Percentiles rank a stretch among this genome's conserved stretches.
Conservation (phyloP, 2,113 vertebrate genomes). For the Apus apus region DNA sequence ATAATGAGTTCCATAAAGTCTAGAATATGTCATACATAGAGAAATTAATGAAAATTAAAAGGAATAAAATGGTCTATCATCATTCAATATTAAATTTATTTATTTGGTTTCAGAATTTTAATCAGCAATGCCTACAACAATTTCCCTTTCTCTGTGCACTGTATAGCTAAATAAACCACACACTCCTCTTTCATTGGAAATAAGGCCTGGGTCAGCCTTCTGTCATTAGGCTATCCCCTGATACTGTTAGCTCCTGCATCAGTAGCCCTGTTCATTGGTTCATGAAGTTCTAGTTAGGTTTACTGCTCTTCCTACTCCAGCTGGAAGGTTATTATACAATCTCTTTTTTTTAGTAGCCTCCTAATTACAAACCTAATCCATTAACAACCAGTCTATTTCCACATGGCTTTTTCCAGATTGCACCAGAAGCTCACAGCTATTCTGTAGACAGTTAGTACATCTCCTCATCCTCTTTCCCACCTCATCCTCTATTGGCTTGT, state of each 20-base stretch:
- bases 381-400: background rate
- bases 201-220: background rate
- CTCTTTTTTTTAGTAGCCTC: background rate
- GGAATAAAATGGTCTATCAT: background rate
- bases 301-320: background rate
- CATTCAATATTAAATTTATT: conserved; percentile 43
- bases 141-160: conserved; percentile 24
- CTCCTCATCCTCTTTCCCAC: background rate
- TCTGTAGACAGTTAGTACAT: background rate
- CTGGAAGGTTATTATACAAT: background rate
- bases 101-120: conserved; percentile 41
- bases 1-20: conserved; percentile 50
- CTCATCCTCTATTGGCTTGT: background rate
- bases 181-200: background rate
- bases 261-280: background rate
- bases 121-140: conserved; percentile 40
- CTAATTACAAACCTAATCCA: conserved; percentile 5
- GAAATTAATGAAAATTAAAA: conserved; percentile 47
- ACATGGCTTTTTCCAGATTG: background rate
- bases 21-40: background rate
- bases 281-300: background rate
- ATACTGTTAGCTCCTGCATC: background rate
- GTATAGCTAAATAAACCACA: conserved; percentile 6
- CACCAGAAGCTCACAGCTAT: background rate
- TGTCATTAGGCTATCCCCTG: background rate